Conservation (phyloP, 2,113 vertebrate species). For the Alexandromys fortis region DNA sequence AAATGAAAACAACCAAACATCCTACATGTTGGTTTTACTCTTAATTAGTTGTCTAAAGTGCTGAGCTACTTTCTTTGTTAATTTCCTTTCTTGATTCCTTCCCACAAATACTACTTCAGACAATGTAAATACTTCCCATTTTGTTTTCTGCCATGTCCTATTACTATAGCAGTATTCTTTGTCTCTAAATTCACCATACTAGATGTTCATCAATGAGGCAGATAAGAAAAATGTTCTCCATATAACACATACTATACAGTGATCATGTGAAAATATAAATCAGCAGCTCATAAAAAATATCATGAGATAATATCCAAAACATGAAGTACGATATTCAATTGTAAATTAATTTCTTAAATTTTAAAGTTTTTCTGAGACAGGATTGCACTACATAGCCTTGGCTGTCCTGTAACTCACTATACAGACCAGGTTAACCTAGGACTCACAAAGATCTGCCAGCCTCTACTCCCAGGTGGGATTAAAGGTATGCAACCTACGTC, state of each 20-base stretch:
- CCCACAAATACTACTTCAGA: background rate
- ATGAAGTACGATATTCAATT: background rate
- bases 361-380: background rate
- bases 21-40: background rate
- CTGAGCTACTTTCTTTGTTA: background rate
- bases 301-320: background rate
- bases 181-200: background rate
- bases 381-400: background rate
- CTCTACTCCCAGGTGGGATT: background rate
- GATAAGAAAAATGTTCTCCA: background rate
- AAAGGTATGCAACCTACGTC: background rate
- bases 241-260: background rate
- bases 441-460: background rate
- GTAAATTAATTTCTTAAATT: background rate
- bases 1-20: background rate
- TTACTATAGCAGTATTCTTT: background rate
- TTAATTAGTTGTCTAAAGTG: background rate
- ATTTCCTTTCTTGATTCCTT: background rate
- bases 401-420: background rate
- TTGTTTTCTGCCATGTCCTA: too few relatives aligned
- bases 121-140: background rate
- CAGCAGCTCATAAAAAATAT: background rate
- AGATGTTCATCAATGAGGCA: background rate
- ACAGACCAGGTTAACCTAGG: background rate
- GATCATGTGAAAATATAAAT: background rate